A percentile compares a stretch with the other conserved stretches of the same genome.
Evolutionary conservation across 2,797 vertebrate genomes (phyloP).

Genomic region (Pangasius mekongensis): DNA sequence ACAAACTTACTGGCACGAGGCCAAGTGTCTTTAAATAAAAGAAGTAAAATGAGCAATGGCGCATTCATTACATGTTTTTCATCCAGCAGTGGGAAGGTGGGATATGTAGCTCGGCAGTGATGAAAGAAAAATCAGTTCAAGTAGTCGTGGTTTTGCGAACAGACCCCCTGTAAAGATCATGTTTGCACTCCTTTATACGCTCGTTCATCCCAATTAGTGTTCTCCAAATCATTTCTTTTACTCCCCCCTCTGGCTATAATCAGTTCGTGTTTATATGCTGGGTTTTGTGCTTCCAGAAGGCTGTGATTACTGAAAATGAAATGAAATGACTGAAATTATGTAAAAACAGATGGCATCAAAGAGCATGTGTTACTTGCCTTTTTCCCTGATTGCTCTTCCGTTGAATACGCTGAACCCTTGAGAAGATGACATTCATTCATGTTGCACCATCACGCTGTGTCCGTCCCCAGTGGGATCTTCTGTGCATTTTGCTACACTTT

Average conservation of each 20-base stretch:
- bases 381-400: neutral
- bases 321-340: neutral
- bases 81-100: neutral
- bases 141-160: neutral
- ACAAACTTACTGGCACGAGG: neutral
- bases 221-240: constrained; percentile 5
- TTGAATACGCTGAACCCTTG: neutral
- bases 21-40: constrained; percentile 2
- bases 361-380: neutral
- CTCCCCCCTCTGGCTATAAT: neutral
- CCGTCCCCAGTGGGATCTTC: neutral
- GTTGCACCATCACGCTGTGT: neutral
- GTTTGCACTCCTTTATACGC: neutral
- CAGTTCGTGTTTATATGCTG: neutral
- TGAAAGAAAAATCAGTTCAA: constrained; percentile 7
- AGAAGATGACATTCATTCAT: neutral
- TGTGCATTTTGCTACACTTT: neutral
- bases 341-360: neutral
- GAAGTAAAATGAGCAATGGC: no score
- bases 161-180: neutral
- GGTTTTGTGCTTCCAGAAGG: neutral
- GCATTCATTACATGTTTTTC: neutral
- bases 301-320: constrained; percentile 10
- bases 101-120: neutral
- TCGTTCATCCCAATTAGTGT: constrained; percentile 10